Evolutionary conservation across 2,888 invertebrate species (phyloP).

Genomic region (Phania funesta): DNA sequence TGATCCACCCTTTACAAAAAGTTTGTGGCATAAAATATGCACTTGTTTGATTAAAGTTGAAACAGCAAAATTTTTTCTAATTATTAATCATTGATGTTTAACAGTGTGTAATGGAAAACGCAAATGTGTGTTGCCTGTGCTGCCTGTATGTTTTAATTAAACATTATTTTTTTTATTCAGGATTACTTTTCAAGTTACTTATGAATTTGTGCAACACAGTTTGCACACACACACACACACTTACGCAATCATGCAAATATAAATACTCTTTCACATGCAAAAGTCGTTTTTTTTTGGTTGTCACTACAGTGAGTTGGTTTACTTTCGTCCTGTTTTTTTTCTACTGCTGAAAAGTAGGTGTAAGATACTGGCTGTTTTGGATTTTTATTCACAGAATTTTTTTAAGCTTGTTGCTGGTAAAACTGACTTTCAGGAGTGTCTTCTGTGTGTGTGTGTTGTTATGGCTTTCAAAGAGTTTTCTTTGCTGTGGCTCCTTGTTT

Average conservation of each 20-base stretch:
- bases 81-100: slow-evolving; percentile 47
- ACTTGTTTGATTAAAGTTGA: slow-evolving; percentile 12
- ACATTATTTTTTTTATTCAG: not conserved
- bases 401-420: slow-evolving; percentile 11
- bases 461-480: slow-evolving; percentile 25
- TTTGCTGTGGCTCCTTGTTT: slow-evolving; percentile 36
- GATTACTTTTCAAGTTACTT: slow-evolving; percentile 4
- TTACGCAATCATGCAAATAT: not conserved
- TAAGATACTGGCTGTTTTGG: not conserved
- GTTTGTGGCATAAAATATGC: not conserved
- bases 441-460: not conserved
- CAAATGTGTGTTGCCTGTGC: slow-evolving; percentile 18
- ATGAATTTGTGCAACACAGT: not conserved
- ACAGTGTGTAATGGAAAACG: slow-evolving; percentile 29
- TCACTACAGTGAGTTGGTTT: slow-evolving; percentile 9
- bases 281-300: slow-evolving; percentile 3
- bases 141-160: slow-evolving; percentile 53
- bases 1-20: not conserved
- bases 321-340: not conserved
- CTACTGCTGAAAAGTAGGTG: not conserved
- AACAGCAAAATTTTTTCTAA: slow-evolving; percentile 26
- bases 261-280: slow-evolving; percentile 12
- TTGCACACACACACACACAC: not conserved
- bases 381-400: slow-evolving; percentile 2
- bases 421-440: slow-evolving; percentile 15